Evolutionary conservation across 2,888 invertebrate species (phyloP), one percentile per base, ranked within the genome.

Genomic region (Phymatocera aterrima): DNA sequence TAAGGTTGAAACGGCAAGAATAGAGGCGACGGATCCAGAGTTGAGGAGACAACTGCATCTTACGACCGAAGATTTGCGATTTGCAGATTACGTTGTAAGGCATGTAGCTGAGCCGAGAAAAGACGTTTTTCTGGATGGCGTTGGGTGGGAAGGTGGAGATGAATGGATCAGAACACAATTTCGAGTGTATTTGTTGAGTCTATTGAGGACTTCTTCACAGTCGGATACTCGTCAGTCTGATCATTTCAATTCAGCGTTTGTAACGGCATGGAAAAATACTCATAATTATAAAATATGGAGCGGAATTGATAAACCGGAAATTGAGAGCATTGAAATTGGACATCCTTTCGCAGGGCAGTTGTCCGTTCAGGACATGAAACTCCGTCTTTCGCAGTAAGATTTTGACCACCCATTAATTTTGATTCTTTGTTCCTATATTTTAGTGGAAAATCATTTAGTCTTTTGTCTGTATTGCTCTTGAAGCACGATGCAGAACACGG

Each of bases 131-230:
- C 89, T 95, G 77, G 95, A 95, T 85, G 94, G 94, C 0, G 95
- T 95, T 43, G 95, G 94, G 28, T 96, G 95, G 95, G 97, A 97
- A 90, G 99, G 99, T 72, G 98, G 98, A 31, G 99, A 99, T 88
- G 96, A 97, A 83, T 99, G 99, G 99, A 95, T 99, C 82, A 93
- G 99, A 82, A 95, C 97, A 77, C 99, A 99, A 91, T 99, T 99
- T 89, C 94, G 95, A 82, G 95, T 96, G 74, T 97, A 97, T 88
- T 92, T 97, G 81, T 91, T 97, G 84, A 96, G 96, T 86, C 92
- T 98, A 80, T 88, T 97, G 83, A 93, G 97, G 84, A 97, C 97
- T 8, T 95, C 96, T 46, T 91, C 96, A 81, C 90, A 95, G 83
- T 94, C 96, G 84, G 95, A 95, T 60, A 93, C 94, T 79, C 94